These are phyloP conservation scores for Nymphalis io DNA, from an alignment of 1,140 invertebrate species.

Conservation along the genomic window DNA sequence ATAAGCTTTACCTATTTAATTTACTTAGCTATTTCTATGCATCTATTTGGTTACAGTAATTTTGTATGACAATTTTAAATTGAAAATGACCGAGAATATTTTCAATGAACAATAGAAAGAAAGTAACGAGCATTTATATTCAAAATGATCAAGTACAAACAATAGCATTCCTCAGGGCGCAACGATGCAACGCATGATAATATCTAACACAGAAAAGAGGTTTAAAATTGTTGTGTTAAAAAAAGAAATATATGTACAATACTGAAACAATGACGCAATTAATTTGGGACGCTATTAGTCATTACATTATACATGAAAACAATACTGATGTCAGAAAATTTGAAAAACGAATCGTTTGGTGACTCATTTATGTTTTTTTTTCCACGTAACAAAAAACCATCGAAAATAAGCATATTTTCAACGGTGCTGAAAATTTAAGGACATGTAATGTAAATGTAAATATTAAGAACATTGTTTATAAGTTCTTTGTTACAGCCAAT, in stretches of 20 bases:
- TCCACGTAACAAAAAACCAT: not conserved
- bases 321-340: not conserved
- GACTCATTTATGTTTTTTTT: not conserved
- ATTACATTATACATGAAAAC: conserved; percentile 2
- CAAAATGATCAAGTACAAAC: conserved; percentile 47
- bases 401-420: not conserved
- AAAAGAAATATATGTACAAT: conserved; percentile 13
- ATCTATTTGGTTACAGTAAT: not conserved
- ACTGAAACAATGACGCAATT: conserved; percentile 26
- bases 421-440: not conserved
- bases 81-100: not conserved
- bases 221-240: conserved; percentile 24
- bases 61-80: conserved; percentile 6
- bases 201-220: conserved; percentile 33
- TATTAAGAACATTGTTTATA: conserved; percentile 22
- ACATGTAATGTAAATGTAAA: not conserved
- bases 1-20: not conserved
- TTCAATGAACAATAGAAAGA: conserved; percentile 61
- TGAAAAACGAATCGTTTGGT: no score
- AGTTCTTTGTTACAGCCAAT: conserved; percentile 14
- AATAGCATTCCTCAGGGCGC: conserved; percentile 60
- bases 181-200: conserved; percentile 48
- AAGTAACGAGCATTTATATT: conserved; percentile 36
- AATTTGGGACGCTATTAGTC: conserved; percentile 13
- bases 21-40: not conserved